Evolutionary conservation across 23 tunicate genomes (phyloP).

Genomic region (Trididemnum miniatum): DNA sequence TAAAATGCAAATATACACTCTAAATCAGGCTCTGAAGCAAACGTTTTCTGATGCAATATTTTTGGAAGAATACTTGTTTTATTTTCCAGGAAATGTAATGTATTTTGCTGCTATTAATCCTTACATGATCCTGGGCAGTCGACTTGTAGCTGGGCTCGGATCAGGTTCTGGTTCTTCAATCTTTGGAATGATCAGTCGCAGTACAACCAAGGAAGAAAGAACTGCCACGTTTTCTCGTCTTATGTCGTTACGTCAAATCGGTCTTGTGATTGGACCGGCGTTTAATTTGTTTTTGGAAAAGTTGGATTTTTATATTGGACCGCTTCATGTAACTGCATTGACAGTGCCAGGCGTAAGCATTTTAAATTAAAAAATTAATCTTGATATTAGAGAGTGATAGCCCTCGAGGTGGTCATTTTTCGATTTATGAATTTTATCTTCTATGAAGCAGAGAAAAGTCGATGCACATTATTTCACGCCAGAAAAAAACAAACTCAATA

Average conservation of each 20-base stretch:
- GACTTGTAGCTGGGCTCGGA: slow-evolving; percentile 85
- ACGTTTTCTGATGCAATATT: too few species aligned
- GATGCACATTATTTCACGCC: too few species aligned
- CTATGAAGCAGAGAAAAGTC: too few species aligned
- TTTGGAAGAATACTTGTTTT: too few species aligned
- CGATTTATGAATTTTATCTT: too few species aligned
- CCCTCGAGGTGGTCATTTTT: too few species aligned
- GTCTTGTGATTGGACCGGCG: slow-evolving; percentile 83
- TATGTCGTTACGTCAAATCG: slow-evolving; percentile 85
- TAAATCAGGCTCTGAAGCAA: too few species aligned
- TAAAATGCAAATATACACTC: too few species aligned
- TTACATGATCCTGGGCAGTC: slow-evolving; percentile 53
- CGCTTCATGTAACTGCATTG: slow-evolving; percentile 41
- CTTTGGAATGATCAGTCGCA: slow-evolving; percentile 66
- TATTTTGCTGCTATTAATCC: slow-evolving; percentile 50
- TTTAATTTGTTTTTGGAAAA: slow-evolving; percentile 58
- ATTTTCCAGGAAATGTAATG: slow-evolving; percentile 64
- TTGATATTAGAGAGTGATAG: too few species aligned
- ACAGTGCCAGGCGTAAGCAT: slow-evolving; percentile 69
- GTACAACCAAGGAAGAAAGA: slow-evolving; percentile 66
- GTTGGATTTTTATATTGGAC: slow-evolving; percentile 67
- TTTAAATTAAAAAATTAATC: not conserved
- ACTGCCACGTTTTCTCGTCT: slow-evolving; percentile 70
- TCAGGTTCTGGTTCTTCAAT: slow-evolving; percentile 90
- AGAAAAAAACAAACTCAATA: too few species aligned